Conservation (phyloP, 1,140 invertebrate genomes). For the Cardiocondyla obscurior region DNA sequence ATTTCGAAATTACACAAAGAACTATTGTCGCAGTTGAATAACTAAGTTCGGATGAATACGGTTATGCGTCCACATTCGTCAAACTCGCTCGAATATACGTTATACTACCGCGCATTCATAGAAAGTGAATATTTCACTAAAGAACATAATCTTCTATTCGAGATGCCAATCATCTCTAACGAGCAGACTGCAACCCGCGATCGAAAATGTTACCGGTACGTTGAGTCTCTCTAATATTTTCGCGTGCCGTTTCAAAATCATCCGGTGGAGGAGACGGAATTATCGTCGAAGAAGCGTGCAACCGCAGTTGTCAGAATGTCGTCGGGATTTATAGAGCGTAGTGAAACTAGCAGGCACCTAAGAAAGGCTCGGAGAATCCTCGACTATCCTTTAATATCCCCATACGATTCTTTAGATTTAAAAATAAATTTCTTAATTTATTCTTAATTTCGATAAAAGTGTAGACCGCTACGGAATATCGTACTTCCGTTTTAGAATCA, state of each 20-base stretch:
- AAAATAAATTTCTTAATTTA: slow-evolving; percentile 15
- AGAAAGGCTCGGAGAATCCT: slow-evolving; percentile 20
- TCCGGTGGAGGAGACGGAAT: not conserved
- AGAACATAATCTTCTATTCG: not conserved
- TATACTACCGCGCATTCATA: not conserved
- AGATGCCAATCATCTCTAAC: not conserved
- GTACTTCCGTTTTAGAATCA: not conserved
- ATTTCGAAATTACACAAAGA: not conserved
- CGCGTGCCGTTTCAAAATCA: not conserved
- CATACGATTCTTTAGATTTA: not conserved
- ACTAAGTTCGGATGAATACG: not conserved
- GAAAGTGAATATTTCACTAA: not conserved
- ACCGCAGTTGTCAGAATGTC: not conserved
- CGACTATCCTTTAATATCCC: not conserved
- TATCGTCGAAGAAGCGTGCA: slow-evolving; percentile 10
- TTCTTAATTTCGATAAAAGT: slow-evolving; percentile 2
- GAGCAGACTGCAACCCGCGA: not conserved
- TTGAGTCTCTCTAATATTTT: not conserved
- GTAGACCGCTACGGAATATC: not conserved
- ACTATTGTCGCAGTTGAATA: slow-evolving; percentile 11
- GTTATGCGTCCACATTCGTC: not conserved
- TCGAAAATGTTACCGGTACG: not conserved
- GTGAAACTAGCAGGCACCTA: not conserved
- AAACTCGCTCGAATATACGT: slow-evolving; percentile 10
- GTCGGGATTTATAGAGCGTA: slow-evolving; percentile 22